Conservation (phyloP, 2,113 vertebrate species). For the Ammodytes marinus region DNA sequence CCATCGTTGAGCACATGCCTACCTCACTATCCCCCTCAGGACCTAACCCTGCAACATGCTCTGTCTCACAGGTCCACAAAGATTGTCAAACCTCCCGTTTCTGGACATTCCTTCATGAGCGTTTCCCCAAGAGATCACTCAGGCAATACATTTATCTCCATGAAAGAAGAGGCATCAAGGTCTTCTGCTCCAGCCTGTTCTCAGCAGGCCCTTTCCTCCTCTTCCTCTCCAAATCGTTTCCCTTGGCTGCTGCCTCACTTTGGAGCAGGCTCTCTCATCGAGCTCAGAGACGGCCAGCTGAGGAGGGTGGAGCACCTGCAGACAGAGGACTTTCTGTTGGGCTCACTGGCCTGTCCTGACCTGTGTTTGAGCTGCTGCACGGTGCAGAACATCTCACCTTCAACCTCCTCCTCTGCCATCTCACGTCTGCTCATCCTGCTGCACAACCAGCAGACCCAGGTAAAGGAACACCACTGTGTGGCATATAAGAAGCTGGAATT, state of each 20-base stretch:
- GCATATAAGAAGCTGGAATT: neutral
- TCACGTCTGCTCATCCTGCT: slow-evolving; percentile 82
- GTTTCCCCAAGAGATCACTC: slow-evolving; percentile 3
- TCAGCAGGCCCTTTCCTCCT: slow-evolving; percentile 18
- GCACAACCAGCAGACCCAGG: slow-evolving; percentile 81
- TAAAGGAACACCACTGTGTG: slow-evolving; percentile 47
- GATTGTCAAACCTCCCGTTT: neutral
- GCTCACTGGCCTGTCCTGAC: slow-evolving; percentile 80
- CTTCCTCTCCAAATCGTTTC: slow-evolving; percentile 43
- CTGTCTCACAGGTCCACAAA: slow-evolving; percentile 33
- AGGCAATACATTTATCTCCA: slow-evolving; percentile 20
- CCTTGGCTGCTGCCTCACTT: slow-evolving; percentile 82
- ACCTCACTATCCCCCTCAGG: slow-evolving; percentile 31
- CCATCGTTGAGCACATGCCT: slow-evolving; percentile 15
- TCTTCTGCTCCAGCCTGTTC: neutral
- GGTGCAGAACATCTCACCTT: slow-evolving; percentile 78
- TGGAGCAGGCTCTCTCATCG: slow-evolving; percentile 82
- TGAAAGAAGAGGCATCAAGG: slow-evolving; percentile 12
- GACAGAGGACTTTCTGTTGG: slow-evolving; percentile 84
- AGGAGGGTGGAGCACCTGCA: slow-evolving; percentile 83
- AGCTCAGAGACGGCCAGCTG: slow-evolving; percentile 81
- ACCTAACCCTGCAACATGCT: slow-evolving; percentile 12
- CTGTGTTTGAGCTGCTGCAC: slow-evolving; percentile 83
- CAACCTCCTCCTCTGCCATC: slow-evolving; percentile 64
- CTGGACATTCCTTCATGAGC: slow-evolving; percentile 34